A percentile compares a stretch with the other conserved stretches of the same genome.
Conservation (phyloP, 2,797 vertebrate genomes). For the Pelobates cultripes region DNA sequence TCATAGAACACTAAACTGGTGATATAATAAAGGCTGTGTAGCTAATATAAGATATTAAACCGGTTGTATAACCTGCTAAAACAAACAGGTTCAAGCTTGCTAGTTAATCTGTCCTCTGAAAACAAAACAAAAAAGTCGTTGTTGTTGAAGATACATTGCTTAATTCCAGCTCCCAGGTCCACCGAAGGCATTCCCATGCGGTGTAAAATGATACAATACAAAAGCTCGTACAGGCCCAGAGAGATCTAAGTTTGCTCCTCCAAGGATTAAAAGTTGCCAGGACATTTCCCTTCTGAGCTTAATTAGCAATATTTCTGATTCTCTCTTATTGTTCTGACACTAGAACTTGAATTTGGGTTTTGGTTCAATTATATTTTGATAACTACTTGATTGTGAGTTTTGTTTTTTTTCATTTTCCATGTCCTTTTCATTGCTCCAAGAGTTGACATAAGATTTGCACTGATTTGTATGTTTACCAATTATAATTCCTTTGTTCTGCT, state of each 20-base stretch:
- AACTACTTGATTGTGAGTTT: conserved; percentile 29
- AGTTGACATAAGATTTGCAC: conserved; percentile 57
- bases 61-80: neutral
- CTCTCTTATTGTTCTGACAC: conserved; percentile 40
- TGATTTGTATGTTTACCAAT: conserved; percentile 28
- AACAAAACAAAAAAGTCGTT: conserved; percentile 16
- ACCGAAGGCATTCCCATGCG: conserved; percentile 26
- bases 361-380: neutral
- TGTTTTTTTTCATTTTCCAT: conserved; percentile 54
- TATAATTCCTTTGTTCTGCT: conserved; percentile 32
- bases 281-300: conserved; percentile 25
- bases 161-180: conserved; percentile 28
- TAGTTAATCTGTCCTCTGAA: neutral
- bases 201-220: conserved; percentile 39
- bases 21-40: neutral
- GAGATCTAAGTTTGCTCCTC: conserved; percentile 15
- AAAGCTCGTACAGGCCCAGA: neutral
- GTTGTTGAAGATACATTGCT: conserved; percentile 41
- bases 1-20: neutral
- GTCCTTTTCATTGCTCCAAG: conserved; percentile 58
- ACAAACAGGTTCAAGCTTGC: neutral
- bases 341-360: neutral
- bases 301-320: conserved; percentile 50
- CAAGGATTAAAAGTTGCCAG: conserved; percentile 52
- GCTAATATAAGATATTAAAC: neutral